Evolutionary conservation across 2,113 vertebrate species (phyloP), one percentile per base, ranked within the genome.

Genomic region (Boulengerochromis microlepis): DNA sequence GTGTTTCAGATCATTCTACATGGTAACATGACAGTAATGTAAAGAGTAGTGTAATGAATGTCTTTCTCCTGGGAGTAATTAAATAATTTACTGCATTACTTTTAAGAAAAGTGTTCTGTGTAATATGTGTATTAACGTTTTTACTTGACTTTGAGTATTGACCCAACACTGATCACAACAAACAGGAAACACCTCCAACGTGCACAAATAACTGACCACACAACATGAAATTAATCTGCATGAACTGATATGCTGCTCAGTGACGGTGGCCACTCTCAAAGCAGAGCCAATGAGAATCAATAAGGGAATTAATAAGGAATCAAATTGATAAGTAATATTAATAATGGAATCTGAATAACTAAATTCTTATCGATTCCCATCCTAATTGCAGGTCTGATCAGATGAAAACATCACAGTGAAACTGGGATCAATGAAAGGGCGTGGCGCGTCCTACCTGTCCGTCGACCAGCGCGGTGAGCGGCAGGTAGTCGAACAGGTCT

Each of bases 401-500:
- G 38, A 18, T 8, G 38, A 47, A 42, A 10, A 47, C 8, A 2
- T 29, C 71, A 29, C 24, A 76, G 71, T 76, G 24, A 50, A 76
- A 76, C 71, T 76, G 71, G 24, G 61, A 38, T 38, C 19, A 69
- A n/a, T 8, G 35, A 69, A 40, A 69, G 33, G 10, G 15, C 40
- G n/a, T 3, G 11, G 35, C 8, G 3, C 12, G 19, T 19, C 90
- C 18, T 22, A 96, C 96, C 95, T 96, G 96, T 92, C 94, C 94
- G 15, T 96, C 96, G 2, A 96, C 96, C 88, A 96, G 94, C 3
- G 96, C 96, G 4, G 96, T 96, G 81, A 96, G 95, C 1, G 96
- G 96, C 94, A 96, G 95, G 92, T 96, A 96, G 94, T 96, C 96
- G 0, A 96, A 96, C 92, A 96, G 94, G 94, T 96, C 96, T 85